These are phyloP conservation scores for Pomacea maculata DNA, from an alignment of 1,140 invertebrate genomes.

Conservation along the genomic window DNA sequence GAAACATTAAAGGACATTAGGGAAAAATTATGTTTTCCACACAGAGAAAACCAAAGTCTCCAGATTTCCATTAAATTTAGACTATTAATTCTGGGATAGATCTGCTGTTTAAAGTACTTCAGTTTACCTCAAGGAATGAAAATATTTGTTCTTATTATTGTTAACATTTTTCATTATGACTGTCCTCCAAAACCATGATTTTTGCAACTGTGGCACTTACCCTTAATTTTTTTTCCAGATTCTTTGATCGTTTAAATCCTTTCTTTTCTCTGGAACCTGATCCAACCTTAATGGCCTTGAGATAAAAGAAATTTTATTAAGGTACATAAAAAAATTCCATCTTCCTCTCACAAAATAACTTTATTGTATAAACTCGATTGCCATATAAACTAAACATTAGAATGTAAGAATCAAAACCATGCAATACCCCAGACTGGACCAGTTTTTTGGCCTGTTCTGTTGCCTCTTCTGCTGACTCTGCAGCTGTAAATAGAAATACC, in stretches of 20 bases:
- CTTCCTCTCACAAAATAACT: too few relatives aligned
- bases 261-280: slow-evolving; percentile 77
- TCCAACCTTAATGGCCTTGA: slow-evolving; percentile 58
- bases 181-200: too few relatives aligned
- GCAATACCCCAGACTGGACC: slow-evolving; percentile 88
- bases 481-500: slow-evolving; percentile 33
- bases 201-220: slow-evolving; percentile 18
- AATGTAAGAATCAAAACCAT: slow-evolving; percentile 66
- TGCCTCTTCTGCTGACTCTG: slow-evolving; percentile 80
- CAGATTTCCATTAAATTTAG: too few relatives aligned
- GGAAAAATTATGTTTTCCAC: too few relatives aligned
- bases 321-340: slow-evolving; percentile 1
- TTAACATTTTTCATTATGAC: too few relatives aligned
- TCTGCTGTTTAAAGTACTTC: too few relatives aligned
- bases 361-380: too few relatives aligned
- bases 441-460: slow-evolving; percentile 94
- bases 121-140: too few relatives aligned
- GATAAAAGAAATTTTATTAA: slow-evolving; percentile 8
- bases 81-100: too few relatives aligned
- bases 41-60: too few relatives aligned
- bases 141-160: too few relatives aligned
- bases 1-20: too few relatives aligned
- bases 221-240: slow-evolving; percentile 81
- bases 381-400: background rate
- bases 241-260: slow-evolving; percentile 82